Evolutionary conservation across 1,140 invertebrate genomes (phyloP), one percentile per base, ranked within the genome.

Genomic region (Gryon sp.): DNA sequence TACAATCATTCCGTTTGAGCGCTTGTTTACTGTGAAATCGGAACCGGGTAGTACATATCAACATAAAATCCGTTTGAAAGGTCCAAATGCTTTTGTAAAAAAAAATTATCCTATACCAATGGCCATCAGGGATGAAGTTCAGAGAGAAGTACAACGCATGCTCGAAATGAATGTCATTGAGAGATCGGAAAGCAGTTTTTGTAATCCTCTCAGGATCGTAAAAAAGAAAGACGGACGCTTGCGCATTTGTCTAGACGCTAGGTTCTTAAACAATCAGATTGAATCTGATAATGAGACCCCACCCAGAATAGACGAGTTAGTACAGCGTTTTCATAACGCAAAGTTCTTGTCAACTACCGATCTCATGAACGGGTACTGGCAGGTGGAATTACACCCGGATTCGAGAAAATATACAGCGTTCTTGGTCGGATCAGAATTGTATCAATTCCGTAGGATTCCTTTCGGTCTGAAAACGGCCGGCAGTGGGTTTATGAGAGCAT

Each of bases 171-270:
- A 19, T 4, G 7, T 55, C 7, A 55, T 40, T 14, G 32, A 53
- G 18, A 30, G 24, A 30, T 48, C 45, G 0, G 16, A 26, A 28
- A 41, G 11, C 15, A n/a, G 15, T 15, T 28, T 15, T 20, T 43
- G 46, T 12, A 43, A 66, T 30, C 50, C 24, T 2, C 18, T 36
- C 11, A 15, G 52, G 16, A 30, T 65, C 6, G 60, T 65, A 26
- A 32, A 20, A 30, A 75, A 69, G 22, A 69, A 40, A 32, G 46
- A 78, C 32, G 69, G 57, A 1, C 53, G 15, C 2, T 22, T 79
- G 9, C 22, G 76, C 20, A 8, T 79, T 12, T 76, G 75, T 59
- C 28, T 78, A n/a, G 78, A 77, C 45, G 74, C 72, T 0, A 66
- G 76, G 18, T 73, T 62, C 40, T 12, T 79, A 3, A 80, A 77